These are phyloP conservation scores for Camponotus fellah DNA, from an alignment of 2,888 invertebrate species.

Conservation along the genomic window DNA sequence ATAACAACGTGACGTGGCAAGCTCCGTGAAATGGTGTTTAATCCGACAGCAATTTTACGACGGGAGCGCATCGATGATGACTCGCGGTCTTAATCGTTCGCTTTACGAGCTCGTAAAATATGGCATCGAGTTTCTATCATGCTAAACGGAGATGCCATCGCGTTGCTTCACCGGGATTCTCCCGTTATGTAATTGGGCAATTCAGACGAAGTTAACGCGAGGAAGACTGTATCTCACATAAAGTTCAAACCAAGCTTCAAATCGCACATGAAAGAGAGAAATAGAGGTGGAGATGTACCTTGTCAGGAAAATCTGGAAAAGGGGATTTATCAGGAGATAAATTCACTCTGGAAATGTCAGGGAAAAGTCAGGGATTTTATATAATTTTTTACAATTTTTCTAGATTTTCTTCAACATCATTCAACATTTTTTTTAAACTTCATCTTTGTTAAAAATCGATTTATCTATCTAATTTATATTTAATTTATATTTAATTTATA, in stretches of 20 bases:
- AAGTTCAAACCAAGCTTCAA: constrained; percentile 25
- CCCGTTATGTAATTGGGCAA: constrained; percentile 41
- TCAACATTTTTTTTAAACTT: too few species aligned
- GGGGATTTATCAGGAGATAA: too few species aligned
- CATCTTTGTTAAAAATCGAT: too few species aligned
- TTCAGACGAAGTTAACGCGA: constrained; percentile 24
- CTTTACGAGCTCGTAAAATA: constrained; percentile 69
- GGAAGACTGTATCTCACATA: not conserved
- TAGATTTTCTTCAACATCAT: too few species aligned
- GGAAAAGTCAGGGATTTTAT: too few species aligned
- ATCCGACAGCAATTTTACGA: constrained; percentile 52
- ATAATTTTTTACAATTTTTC: too few species aligned
- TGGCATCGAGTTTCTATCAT: constrained; percentile 50
- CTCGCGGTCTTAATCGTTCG: constrained; percentile 42
- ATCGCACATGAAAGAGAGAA: not conserved
- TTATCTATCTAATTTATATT: too few species aligned
- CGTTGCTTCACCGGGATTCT: not conserved
- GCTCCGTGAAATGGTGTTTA: constrained; percentile 13
- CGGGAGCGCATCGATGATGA: constrained; percentile 36
- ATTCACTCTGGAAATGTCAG: too few species aligned
- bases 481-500: too few species aligned
- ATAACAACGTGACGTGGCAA: not conserved
- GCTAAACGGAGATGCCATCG: constrained; percentile 11
- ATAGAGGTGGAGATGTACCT: not conserved
- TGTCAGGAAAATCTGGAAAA: too few species aligned